These are phyloP conservation scores for Drosophila subquinaria DNA, from an alignment of 2,888 invertebrate genomes.

Conservation along the genomic window DNA sequence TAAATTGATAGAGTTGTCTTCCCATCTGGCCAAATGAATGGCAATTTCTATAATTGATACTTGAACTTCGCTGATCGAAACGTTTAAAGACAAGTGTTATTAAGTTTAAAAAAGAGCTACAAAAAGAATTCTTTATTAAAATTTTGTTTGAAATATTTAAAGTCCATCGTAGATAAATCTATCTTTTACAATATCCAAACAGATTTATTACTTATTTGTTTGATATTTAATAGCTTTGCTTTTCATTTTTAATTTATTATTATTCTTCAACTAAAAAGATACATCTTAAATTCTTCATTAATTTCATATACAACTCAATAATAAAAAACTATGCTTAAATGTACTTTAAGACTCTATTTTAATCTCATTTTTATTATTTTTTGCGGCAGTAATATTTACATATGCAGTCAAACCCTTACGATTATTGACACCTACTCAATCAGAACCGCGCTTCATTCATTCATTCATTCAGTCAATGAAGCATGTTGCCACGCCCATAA, in stretches of 20 bases:
- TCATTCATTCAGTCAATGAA: slow-evolving; percentile 27
- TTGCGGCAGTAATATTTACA: slow-evolving; percentile 11
- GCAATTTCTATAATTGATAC: slow-evolving; percentile 39
- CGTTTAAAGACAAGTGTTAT: neutral
- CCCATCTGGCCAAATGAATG: slow-evolving; percentile 4
- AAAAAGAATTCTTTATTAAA: neutral
- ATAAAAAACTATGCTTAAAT: neutral
- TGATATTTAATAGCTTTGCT: no score
- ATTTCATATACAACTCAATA: neutral
- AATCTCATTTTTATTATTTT: neutral
- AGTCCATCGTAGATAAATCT: no score
- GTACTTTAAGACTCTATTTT: neutral
- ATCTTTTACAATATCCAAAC: no score
- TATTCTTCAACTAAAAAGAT: no score
- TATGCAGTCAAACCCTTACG: slow-evolving; percentile 28
- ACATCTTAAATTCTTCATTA: neutral
- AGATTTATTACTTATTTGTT: no score
- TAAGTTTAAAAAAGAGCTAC: neutral
- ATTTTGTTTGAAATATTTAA: neutral
- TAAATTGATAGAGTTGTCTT: slow-evolving; percentile 20
- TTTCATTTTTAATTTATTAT: no score
- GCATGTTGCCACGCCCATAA: slow-evolving; percentile 44
- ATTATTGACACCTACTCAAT: slow-evolving; percentile 75
- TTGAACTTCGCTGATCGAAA: slow-evolving; percentile 30
- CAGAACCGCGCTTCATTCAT: slow-evolving; percentile 27